Evolutionary conservation across 2,888 invertebrate genomes (phyloP), one percentile per base, ranked within the genome.

Genomic region (Thalpophila matura): DNA sequence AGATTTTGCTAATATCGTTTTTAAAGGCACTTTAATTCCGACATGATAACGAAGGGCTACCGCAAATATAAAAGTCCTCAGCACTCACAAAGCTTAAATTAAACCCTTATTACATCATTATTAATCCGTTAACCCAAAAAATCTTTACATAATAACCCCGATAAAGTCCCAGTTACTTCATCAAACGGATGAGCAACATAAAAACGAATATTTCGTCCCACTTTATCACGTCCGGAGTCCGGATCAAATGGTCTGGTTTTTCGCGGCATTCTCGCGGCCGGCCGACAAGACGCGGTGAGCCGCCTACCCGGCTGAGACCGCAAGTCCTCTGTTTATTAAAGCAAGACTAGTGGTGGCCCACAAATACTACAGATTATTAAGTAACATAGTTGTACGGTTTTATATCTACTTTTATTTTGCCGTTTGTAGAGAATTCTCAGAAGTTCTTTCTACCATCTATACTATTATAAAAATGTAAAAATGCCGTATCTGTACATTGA

Each of bases 231-330:
- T 10, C 20, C 31, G 12, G 29, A 38, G 29, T 62, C 29, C 27
- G 55, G 58, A 76, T 71, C 53, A 71, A 70, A 71, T 46, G 64
- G 49, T 33, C 42, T n/a, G 10, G 53, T 59, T 72, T 75, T 73
- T 53, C 59, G 65, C 45, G 47, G 49, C 45, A 64, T 53, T 46
- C 40, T 64, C 24, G 63, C 46, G 63, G 73, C 18, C 20, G 24
- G 6, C 53, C 59, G 6, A 31, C 49, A 56, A 55, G 58, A 62
- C 12, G 43, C 46, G 61, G 61, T 59, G 45, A 75, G 61, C 71
- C 56, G 14, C 26, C 27, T 35, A 26, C 22, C 14, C 27, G 24
- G n/a, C 29, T 12, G 14, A 54, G 26, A 50, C 76, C 76, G 35
- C 71, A 57, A n/a, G 6, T 49, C n/a, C 4, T 20, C 40, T 69